Evolutionary conservation across 2,888 invertebrate genomes (phyloP), one percentile per base, ranked within the genome.

Genomic region (Erannis defoliaria): DNA sequence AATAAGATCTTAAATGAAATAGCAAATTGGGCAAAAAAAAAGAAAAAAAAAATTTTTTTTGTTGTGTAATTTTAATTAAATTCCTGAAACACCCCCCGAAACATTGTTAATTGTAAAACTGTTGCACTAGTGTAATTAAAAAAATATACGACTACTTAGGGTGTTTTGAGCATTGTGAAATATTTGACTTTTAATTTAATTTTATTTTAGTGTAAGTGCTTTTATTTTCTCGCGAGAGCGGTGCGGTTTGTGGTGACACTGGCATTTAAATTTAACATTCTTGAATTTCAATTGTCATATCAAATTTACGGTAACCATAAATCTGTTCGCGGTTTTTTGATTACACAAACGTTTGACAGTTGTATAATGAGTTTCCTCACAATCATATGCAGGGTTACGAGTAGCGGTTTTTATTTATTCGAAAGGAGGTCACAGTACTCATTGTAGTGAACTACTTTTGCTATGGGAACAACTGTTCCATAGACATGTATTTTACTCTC

Each of bases 191-290:
- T 66, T 70, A 73, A 70, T 64, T 68, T 58, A 76, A 74, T 72
- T 80, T 81, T 85, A 86, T 84, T 75, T 76, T 89, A 88, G 86
- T 81, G 69, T 77, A 57, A 75, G 85, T 84, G 89, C 86, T 90
- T 89, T 85, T 88, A 82, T 83, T 80, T 84, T 80, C 76, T 75
- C 67, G 73, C 71, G 71, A 71, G 61, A 18, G 26, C 26, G 50
- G 37, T 6, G 33, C 37, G 54, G 62, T 61, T 48, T 21, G 26
- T 26, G 29, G 18, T 37, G 31, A 23, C 29, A 8, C 51, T 51
- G 51, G 51, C 49, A 49, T 49, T 49, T 49, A 35, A 43, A 43
- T 26, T 26, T 26, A 16, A 16, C 6, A 16, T 37, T 16, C n/a
- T n/a, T n/a, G n/a, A n/a, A n/a, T n/a, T n/a, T n/a, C n/a, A n/a